Base-by-base conservation (phyloP, 2,888 invertebrate species). In the Lepidocyrtoides sp. region DNA sequence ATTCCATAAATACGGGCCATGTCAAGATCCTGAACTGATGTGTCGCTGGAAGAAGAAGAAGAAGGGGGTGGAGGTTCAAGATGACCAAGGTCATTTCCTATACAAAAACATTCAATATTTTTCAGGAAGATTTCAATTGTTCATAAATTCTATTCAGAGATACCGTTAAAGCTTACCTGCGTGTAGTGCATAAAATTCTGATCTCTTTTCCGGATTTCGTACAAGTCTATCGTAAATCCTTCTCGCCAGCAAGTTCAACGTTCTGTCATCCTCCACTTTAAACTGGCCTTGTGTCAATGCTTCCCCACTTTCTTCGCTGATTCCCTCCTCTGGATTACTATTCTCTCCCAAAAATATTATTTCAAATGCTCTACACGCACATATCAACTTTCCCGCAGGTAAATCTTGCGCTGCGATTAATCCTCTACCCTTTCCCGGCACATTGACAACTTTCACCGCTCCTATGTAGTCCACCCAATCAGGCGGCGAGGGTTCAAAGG, bases 381-480 rank as follows among this genome's bases (percentile, higher is more conserved):
- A 29, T 5, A 92, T 51, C 0, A 92, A 23, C 32, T 85, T 48
- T 2, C 90, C 91, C n/a, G 91, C 82, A 0, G 77, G 60, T 10
- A 92, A 82, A 79, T 92, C 79, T 63, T 89, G 20, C 0, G 83
- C 83, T 2, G 92, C 90, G 0, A 92, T 79, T 0, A 93, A 41
- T 2, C 93, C 93, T 26, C 93, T 51, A 10, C 93, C 93, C 57
- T 90, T 89, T 0, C 92, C 93, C 20, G 36, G 36, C 51, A 92
- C 72, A 20, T 54, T 69, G 57, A 81, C 66, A 12, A 92, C 77
- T 69, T 87, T 91, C 23, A 91, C 77, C 0, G 83, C 84, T n/a
- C 91, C 92, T 20, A 44, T 66, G 51, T 85, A 93, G 12, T 93
- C 92, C 41, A 91, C 92, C 81, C 91, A 87, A 17, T 92, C 91